A percentile compares a stretch with the other conserved stretches of the same genome.
phyloP scores from a whole-genome alignment of 2,888 invertebrate species.

The Dichetophora obliterata region DNA sequence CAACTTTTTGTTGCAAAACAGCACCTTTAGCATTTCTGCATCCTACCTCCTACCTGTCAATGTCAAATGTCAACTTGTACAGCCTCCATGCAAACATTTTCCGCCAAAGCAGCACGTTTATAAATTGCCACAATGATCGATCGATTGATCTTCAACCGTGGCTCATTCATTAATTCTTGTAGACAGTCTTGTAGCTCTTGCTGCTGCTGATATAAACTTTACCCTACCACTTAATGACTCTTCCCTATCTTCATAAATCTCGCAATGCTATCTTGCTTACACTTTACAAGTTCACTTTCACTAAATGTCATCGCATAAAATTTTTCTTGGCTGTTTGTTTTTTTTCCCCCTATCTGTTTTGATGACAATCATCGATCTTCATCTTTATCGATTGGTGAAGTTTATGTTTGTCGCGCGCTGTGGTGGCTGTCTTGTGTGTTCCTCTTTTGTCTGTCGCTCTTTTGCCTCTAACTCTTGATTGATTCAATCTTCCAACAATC shows the following conservation, averaged over 20 bases:
- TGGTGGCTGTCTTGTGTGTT: background rate
- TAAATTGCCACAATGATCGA: constrained; percentile 34
- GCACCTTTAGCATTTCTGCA: background rate
- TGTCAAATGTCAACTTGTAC: constrained; percentile 20
- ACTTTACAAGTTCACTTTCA: constrained; percentile 35
- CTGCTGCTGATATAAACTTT: constrained; percentile 22
- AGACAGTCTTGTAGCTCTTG: background rate
- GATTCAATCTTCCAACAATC: constrained; percentile 5
- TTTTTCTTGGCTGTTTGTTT: constrained; percentile 34
- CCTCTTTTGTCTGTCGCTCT: too few relatives aligned
- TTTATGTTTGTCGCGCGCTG: background rate
- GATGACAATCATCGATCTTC: constrained; percentile 67
- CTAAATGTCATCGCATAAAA: constrained; percentile 38
- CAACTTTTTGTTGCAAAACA: too few relatives aligned
- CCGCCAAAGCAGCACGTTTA: constrained; percentile 12
- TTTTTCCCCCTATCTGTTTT: constrained; percentile 36
- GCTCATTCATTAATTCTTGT: constrained; percentile 26
- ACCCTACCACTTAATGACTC: background rate
- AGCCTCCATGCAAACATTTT: background rate
- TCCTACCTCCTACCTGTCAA: constrained; percentile 11
- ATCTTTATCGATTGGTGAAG: constrained; percentile 60
- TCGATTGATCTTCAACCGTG: constrained; percentile 21
- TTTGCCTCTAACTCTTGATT: background rate
- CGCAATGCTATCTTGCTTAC: background rate
- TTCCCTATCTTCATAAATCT: constrained; percentile 19